These are phyloP conservation scores for Patagioenas fasciata DNA, from an alignment of 2,113 vertebrate genomes.

Conservation along the genomic window DNA sequence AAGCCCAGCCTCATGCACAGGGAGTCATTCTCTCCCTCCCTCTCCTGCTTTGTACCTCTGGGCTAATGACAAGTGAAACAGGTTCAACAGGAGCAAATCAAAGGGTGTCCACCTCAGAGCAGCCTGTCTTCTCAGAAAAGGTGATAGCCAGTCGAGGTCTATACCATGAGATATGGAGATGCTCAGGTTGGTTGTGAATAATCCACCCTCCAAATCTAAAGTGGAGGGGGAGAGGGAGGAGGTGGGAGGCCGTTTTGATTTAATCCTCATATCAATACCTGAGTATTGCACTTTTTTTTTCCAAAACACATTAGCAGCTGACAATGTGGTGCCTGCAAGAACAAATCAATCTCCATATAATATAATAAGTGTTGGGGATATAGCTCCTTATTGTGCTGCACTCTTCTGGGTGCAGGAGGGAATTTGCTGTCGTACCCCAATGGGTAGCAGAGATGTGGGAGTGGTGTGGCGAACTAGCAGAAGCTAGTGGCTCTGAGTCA, in stretches of 20 bases:
- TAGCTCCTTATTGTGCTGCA: background rate
- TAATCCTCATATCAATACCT: background rate
- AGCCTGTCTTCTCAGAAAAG: background rate
- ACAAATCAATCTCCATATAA: background rate
- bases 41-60: background rate
- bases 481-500: background rate
- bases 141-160: background rate
- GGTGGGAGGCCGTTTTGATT: background rate
- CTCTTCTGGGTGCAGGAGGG: background rate
- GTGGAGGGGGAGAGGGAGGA: too few species aligned
- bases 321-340: background rate
- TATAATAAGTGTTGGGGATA: background rate
- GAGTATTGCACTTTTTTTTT: background rate
- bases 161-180: background rate
- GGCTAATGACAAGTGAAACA: background rate
- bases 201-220: background rate
- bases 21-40: too few species aligned
- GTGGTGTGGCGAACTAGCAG: background rate
- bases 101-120: background rate
- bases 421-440: accelerated
- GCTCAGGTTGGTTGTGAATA: background rate
- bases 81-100: background rate
- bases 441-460: background rate
- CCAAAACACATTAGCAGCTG: background rate
- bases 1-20: background rate